These are phyloP conservation scores for Parus major DNA, from an alignment of 2,113 vertebrate species.

Conservation along the genomic window DNA sequence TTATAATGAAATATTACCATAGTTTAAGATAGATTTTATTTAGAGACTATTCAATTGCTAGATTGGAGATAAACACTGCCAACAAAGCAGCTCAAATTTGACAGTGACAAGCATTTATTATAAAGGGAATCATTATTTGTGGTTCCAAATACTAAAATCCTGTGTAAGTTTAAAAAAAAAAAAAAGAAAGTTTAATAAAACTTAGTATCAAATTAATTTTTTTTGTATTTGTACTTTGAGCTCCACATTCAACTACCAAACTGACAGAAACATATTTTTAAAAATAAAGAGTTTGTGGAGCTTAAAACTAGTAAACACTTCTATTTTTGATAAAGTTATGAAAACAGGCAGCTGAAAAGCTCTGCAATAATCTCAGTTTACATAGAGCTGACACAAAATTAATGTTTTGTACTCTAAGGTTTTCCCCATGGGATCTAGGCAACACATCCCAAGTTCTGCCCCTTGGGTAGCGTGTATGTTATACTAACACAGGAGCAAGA, in stretches of 20 bases:
- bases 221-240: not conserved
- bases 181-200: not conserved
- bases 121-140: not conserved
- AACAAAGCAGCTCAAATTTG: not conserved
- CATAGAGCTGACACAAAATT: not conserved
- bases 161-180: not conserved
- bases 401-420: not conserved
- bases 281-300: not conserved
- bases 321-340: not conserved
- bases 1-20: not conserved
- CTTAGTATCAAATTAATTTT: not conserved
- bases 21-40: not conserved
- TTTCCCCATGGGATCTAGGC: constrained; percentile 21
- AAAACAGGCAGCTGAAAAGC: not conserved
- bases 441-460: not conserved
- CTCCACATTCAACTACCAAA: not conserved
- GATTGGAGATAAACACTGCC: not conserved
- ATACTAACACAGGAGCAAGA: not conserved
- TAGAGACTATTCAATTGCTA: not conserved
- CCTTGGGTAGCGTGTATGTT: not conserved
- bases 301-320: not conserved
- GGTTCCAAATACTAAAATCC: not conserved
- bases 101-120: not conserved
- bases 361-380: constrained; percentile 19
- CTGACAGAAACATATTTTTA: not conserved